Base-by-base conservation (phyloP, 2,888 invertebrate genomes). In the Gerris lacustris region DNA sequence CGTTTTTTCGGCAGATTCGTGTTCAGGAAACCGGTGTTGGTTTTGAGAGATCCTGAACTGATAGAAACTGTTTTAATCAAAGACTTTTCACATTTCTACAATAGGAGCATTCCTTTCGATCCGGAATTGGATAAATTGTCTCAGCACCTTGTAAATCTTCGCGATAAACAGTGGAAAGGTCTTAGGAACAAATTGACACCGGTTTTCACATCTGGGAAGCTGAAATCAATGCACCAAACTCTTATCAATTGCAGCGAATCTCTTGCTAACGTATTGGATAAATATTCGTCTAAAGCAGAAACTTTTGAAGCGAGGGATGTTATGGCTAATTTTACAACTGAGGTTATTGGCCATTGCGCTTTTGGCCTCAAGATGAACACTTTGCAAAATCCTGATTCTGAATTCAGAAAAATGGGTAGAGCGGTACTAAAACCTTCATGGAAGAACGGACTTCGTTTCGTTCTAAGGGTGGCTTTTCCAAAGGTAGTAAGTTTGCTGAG, bases 201-300 rank as follows among this genome's bases (percentile, higher is more conserved):
- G 0, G 82, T 83, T 0, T 83, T 86, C 75, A 83, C 84, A 0
- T 81, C 82, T 0, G 84, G 83, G n/a, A 86, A 85, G 77, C 77
- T 86, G 70, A 84, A 82, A 76, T 78, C 77, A 63, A 84, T 85
- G 84, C 80, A 83, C 45, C 79, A 80, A 0, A 78, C 83, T 63
- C 81, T 84, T 77, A 75, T 79, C 62, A 80, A 82, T 63, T 81
- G 80, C 45, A 79, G 79, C 15, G 77, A 79, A 11, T 66, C 66
- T 0, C 18, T 75, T 63, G 68, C 71, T 31, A 68, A 70, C 6
- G 70, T 68, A 44, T 67, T 74, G 64, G 63, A 70, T 2, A 45
- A 66, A 6, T 62, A 63, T 11, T 69, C 64, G 31, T 43, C 66
- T 9, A 69, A 69, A 18, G 70, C 68, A 15, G 17, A 70, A 11